Conservation (phyloP, 2,113 vertebrate genomes). For the Danio rerio region GRCz12tu NC_133182.1:45764501-45765000, state of each 20-base stretch:
- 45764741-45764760: neutral
- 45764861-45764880: neutral
- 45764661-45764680: too few relatives aligned
- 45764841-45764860: neutral
- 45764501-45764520: neutral
- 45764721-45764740: neutral
- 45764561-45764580: neutral
- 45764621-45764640: neutral
- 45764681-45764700: neutral
- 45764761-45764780: neutral
- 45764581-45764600: neutral
- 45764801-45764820: neutral
- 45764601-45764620: neutral
- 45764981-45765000: neutral
- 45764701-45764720: neutral
- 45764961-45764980: slow-evolving; percentile 8
- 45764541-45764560: neutral
- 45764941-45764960: slow-evolving; percentile 14
- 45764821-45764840: neutral
- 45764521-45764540: slow-evolving; percentile 1
- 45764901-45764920: slow-evolving; percentile 5
- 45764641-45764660: neutral
- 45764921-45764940: slow-evolving; percentile 1
- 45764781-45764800: neutral
- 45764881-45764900: neutral